Conservation (phyloP, 64 coral and sea anemone genomes). For the Anthopleura sola region DNA sequence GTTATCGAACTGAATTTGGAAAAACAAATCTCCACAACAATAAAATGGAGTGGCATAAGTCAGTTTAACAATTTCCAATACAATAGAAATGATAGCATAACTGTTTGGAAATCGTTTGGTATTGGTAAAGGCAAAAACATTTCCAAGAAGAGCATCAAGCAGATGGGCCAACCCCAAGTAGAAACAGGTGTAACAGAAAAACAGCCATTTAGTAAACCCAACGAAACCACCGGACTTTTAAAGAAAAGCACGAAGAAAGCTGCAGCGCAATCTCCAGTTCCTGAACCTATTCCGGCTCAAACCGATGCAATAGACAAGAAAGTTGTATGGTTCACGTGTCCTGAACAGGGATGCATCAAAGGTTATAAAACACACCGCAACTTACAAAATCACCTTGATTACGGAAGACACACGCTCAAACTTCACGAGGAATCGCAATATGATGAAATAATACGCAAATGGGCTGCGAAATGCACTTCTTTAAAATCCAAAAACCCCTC, state of each 20-base stretch:
- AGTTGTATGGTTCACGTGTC: constrained; percentile 18
- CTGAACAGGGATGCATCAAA: constrained; percentile 31
- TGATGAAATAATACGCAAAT: constrained; percentile 42
- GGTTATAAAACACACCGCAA: constrained; percentile 7
- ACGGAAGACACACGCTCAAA: constrained; percentile 28
- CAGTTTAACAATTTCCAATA: constrained; percentile 53
- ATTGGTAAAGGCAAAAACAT: constrained; percentile 35
- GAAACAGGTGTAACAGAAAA: background rate
- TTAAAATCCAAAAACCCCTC: constrained; percentile 32
- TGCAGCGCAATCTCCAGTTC: background rate
- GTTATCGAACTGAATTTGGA: constrained; percentile 31
- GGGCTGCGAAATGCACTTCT: constrained; percentile 35
- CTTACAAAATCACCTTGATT: constrained; percentile 43
- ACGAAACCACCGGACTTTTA: constrained; percentile 13
- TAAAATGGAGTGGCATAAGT: constrained; percentile 44
- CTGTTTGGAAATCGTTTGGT: constrained; percentile 22
- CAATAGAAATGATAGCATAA: constrained; percentile 21
- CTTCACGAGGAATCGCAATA: constrained; percentile 49
- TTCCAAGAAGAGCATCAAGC: constrained; percentile 3
- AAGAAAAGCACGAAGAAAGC: constrained; percentile 4
- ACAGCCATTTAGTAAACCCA: background rate
- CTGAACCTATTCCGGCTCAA: background rate
- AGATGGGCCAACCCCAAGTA: constrained; percentile 1
- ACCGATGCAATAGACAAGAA: background rate
- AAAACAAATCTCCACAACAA: constrained; percentile 27